Conservation (phyloP, 2,888 invertebrate genomes). For the Drosophila dives region DNA sequence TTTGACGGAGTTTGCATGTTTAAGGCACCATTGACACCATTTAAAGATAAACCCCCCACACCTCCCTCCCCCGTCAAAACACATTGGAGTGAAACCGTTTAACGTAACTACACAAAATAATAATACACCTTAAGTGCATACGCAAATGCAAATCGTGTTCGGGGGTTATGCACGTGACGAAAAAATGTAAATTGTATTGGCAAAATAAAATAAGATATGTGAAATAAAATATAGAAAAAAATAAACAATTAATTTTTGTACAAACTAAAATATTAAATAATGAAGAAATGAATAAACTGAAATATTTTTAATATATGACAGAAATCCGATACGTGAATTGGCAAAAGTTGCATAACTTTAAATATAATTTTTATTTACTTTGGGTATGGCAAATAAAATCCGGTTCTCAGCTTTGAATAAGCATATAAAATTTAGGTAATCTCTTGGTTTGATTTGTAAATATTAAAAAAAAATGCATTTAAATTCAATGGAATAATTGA, state of each 20-base stretch:
- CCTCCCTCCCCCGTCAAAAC: neutral
- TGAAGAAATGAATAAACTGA: neutral
- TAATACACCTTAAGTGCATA: neutral
- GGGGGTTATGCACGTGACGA: slow-evolving; percentile 13
- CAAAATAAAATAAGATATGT: neutral
- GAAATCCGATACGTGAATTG: neutral
- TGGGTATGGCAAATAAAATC: neutral
- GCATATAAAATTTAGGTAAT: neutral
- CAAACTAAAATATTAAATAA: neutral
- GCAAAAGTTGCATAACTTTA: neutral
- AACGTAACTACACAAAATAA: slow-evolving; percentile 13
- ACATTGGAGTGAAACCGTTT: slow-evolving; percentile 8
- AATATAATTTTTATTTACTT: neutral
- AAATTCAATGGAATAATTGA: neutral
- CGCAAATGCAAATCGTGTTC: neutral
- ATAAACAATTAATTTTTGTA: neutral
- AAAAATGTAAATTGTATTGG: neutral
- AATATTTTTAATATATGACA: neutral
- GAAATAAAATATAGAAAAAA: neutral
- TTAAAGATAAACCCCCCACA: neutral
- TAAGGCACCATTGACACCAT: slow-evolving; percentile 40
- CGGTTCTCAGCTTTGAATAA: neutral
- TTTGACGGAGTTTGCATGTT: slow-evolving; percentile 34
- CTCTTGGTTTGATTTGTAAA: neutral
- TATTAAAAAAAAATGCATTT: neutral